Evolutionary conservation across 2,797 vertebrate genomes (phyloP).

Genomic region (Gadopsis marmoratus): DNA sequence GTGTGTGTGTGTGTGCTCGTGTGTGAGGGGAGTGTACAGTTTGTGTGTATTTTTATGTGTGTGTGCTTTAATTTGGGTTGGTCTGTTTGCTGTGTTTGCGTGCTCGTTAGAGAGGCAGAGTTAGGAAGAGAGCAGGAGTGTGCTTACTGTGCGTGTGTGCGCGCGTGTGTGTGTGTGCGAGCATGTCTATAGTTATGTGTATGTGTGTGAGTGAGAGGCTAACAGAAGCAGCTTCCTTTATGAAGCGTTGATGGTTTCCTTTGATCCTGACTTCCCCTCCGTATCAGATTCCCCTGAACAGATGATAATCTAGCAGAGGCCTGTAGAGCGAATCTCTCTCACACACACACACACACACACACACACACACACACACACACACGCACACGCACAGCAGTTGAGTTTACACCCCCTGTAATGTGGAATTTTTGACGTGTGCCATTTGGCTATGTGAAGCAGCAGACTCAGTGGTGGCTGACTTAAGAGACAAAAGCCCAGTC

Average conservation of each 20-base stretch:
- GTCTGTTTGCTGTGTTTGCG: background rate
- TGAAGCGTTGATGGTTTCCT: slow-evolving; percentile 42
- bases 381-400: background rate
- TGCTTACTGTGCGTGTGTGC: background rate
- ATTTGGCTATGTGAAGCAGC: too few species aligned
- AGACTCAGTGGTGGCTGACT: slow-evolving; percentile 10
- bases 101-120: slow-evolving; percentile 20
- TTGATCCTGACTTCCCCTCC: slow-evolving; percentile 52
- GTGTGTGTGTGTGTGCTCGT: slow-evolving; percentile 12
- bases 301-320: slow-evolving; percentile 59
- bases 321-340: slow-evolving; percentile 17
- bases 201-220: slow-evolving; percentile 5
- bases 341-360: slow-evolving; percentile 18
- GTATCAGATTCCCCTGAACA: slow-evolving; percentile 56
- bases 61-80: slow-evolving; percentile 20
- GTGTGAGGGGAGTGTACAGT: background rate
- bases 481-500: slow-evolving; percentile 25
- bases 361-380: background rate
- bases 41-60: background rate
- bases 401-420: background rate
- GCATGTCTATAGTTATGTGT: background rate
- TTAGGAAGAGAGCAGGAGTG: background rate
- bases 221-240: slow-evolving; percentile 45
- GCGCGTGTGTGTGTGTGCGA: background rate
- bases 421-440: slow-evolving; percentile 18